Evolutionary conservation across 2,888 invertebrate genomes (phyloP).

Genomic region (Spodoptera littoralis): DNA sequence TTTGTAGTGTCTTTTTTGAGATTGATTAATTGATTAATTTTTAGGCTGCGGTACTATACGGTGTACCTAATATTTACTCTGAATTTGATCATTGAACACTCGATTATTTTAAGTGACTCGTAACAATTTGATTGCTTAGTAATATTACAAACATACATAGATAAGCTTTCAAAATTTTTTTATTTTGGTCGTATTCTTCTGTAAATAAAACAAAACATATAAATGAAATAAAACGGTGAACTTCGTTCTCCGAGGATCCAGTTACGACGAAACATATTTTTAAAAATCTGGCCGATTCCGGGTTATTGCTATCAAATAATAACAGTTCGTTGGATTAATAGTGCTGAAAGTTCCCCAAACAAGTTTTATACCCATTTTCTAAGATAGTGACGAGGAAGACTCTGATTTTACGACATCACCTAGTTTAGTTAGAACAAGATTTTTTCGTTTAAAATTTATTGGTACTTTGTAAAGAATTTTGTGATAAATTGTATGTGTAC

Average conservation of each 20-base stretch:
- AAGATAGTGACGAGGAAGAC: neutral
- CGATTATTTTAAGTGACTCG: neutral
- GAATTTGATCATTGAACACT: no score
- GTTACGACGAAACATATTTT: conserved; percentile 13
- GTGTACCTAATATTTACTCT: neutral
- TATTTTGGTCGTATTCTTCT: no score
- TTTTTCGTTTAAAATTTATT: no score
- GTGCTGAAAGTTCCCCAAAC: conserved; percentile 11
- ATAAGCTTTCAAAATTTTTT: no score
- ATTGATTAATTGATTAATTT: neutral
- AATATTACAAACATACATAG: no score
- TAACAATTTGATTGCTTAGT: no score
- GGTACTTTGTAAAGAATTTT: no score
- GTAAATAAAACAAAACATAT: no score
- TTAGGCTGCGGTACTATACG: no score
- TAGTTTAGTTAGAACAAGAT: neutral
- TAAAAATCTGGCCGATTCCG: conserved; percentile 11
- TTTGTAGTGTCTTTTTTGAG: rapidly evolving
- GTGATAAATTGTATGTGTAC: no score
- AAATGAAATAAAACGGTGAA: neutral
- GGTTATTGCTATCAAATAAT: conserved; percentile 23
- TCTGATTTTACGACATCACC: conserved; percentile 7
- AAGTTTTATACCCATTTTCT: conserved; percentile 11
- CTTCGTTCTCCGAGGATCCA: conserved; percentile 3
- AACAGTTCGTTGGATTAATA: conserved; percentile 15